Conservation (phyloP, 2,888 invertebrate species). For the Hymenopus coronatus region DNA sequence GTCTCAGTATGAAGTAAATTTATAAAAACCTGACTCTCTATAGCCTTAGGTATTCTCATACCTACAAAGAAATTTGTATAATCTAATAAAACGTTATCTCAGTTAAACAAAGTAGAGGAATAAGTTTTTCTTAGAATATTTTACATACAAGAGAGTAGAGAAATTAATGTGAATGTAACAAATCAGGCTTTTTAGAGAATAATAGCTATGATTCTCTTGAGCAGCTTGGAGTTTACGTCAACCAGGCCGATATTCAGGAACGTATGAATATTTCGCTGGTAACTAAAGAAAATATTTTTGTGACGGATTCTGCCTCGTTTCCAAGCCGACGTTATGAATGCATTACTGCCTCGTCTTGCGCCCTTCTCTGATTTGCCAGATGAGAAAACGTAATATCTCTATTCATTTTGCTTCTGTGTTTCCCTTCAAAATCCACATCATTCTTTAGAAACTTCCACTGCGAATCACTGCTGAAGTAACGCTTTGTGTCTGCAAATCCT, state of each 20-base stretch:
- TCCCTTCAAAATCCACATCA: not conserved
- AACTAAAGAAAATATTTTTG: not conserved
- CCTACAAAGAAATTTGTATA: too few species aligned
- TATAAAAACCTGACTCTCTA: too few species aligned
- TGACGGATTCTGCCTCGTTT: not conserved
- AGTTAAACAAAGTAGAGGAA: too few species aligned
- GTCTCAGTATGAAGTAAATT: too few species aligned
- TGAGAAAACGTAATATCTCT: not conserved
- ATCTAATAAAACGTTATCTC: too few species aligned
- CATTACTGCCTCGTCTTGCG: not conserved
- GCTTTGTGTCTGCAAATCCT: not conserved
- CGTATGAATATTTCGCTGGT: not conserved
- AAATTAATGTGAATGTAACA: too few species aligned
- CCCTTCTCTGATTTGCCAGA: not conserved
- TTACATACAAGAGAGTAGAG: too few species aligned
- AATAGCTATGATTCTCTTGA: too few species aligned
- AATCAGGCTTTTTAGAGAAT: too few species aligned
- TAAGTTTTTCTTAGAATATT: too few species aligned
- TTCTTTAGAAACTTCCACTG: not conserved
- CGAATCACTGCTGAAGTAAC: not conserved
- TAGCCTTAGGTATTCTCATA: too few species aligned
- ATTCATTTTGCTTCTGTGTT: not conserved
- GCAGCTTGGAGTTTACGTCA: too few species aligned
- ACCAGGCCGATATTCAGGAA: not conserved
- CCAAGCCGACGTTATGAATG: not conserved